phyloP scores from a whole-genome alignment of 2,113 vertebrate species.

The Cathartes aura region DNA sequence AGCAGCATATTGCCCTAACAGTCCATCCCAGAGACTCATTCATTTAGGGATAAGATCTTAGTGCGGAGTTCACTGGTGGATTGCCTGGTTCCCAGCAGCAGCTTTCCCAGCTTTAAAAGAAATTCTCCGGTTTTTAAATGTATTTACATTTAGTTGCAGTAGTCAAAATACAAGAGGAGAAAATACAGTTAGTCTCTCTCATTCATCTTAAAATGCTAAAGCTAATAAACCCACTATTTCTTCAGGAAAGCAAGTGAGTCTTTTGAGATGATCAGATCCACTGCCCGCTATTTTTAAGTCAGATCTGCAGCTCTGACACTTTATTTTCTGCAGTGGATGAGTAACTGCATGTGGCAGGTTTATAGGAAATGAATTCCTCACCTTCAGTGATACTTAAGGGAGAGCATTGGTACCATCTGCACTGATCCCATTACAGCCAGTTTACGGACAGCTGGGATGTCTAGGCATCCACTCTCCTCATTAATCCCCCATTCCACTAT shows the following conservation, averaged over 20 bases:
- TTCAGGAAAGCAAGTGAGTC: background rate
- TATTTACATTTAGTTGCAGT: background rate
- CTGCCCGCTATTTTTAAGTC: background rate
- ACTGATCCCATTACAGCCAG: conserved; percentile 27
- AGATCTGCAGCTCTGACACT: background rate
- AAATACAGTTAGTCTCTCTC: background rate
- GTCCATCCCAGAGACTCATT: background rate
- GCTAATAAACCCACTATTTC: background rate
- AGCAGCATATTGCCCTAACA: background rate
- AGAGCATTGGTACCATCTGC: conserved; percentile 58
- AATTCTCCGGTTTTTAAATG: background rate
- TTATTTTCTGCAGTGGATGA: background rate
- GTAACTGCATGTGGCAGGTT: conserved; percentile 16
- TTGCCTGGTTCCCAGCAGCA: background rate
- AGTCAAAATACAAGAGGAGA: background rate
- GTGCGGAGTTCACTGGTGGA: background rate
- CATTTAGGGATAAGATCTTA: background rate
- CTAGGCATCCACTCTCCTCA: conserved; percentile 11
- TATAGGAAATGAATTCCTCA: conserved; percentile 2
- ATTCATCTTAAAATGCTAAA: background rate
- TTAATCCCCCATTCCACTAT: conserved; percentile 36
- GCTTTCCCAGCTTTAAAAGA: background rate
- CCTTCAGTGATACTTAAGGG: background rate
- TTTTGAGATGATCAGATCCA: background rate
- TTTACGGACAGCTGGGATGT: conserved; percentile 4